These are phyloP conservation scores for Telmatochromis sp. DNA, from an alignment of 2,113 vertebrate genomes.

Conservation along the genomic window DNA sequence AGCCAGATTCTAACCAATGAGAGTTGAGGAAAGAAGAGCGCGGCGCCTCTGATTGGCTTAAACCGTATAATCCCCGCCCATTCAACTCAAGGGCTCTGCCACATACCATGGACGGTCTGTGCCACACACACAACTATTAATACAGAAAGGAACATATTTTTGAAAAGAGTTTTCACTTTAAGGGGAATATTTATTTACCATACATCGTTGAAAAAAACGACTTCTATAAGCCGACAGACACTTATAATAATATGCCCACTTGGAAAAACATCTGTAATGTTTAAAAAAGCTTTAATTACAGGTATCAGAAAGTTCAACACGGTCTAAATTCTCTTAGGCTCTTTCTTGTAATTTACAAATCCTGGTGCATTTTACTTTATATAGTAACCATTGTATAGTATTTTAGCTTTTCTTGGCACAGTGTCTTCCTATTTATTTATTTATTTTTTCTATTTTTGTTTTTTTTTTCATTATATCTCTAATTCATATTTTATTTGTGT, in stretches of 20 bases:
- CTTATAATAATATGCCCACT: neutral
- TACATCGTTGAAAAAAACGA: neutral
- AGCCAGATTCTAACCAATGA: conserved; percentile 31
- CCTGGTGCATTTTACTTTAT: neutral
- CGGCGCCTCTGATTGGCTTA: conserved; percentile 17
- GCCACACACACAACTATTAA: neutral
- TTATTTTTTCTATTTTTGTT: neutral
- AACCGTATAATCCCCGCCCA: neutral
- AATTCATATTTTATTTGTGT: neutral
- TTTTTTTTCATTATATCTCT: neutral
- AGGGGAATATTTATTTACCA: neutral
- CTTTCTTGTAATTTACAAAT: neutral
- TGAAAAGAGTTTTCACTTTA: neutral
- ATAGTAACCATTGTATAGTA: neutral
- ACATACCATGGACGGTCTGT: neutral
- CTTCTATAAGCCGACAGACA: neutral
- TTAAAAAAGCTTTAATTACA: neutral
- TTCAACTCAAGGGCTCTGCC: neutral
- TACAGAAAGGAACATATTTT: neutral
- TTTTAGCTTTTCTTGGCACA: neutral
- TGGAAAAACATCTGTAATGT: neutral
- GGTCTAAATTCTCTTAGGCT: neutral
- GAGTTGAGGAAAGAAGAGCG: neutral
- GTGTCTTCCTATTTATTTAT: neutral
- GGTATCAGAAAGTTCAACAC: neutral